Conservation (phyloP, 2,888 invertebrate species). For the Ptilodon capucinus region DNA sequence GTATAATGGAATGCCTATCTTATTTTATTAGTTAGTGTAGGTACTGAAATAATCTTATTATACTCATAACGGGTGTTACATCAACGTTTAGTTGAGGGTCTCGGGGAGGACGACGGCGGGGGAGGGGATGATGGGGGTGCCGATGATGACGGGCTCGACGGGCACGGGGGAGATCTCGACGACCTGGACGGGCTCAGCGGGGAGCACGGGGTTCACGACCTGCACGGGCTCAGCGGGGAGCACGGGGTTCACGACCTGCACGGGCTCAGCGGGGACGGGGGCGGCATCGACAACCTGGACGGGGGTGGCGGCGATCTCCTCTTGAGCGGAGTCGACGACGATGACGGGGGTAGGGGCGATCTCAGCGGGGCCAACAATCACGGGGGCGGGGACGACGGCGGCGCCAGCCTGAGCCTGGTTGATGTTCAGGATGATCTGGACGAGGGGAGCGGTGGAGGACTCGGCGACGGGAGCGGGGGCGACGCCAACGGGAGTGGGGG, state of each 20-base stretch:
- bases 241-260: conserved; percentile 3
- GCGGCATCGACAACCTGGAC: conserved; percentile 10
- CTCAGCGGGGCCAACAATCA: conserved; percentile 4
- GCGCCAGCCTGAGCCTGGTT: conserved; percentile 24
- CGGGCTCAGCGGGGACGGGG: conserved; percentile 16
- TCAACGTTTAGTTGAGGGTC: conserved; percentile 40
- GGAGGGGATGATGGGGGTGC: conserved; percentile 24
- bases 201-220: conserved; percentile 7
- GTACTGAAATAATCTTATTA: no score
- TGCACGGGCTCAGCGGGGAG: conserved; percentile 12
- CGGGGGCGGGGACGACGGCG: conserved; percentile 16
- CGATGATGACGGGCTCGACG: conserved; percentile 17
- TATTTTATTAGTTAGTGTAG: no score
- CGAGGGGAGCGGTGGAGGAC: conserved; percentile 27
- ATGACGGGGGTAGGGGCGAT: conserved; percentile 13
- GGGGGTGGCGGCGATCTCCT: conserved; percentile 4
- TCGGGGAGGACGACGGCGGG: conserved; percentile 42
- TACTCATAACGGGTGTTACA: no score
- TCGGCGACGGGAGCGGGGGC: conserved; percentile 6
- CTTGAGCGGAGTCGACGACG: conserved; percentile 8
- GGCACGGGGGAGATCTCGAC: conserved; percentile 14
- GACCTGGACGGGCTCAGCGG: conserved; percentile 7
- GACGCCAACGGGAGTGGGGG: conserved; percentile 8
- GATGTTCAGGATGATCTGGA: conserved; percentile 43
- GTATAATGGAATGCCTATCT: no score